A percentile compares a stretch with the other conserved stretches of the same genome.
These are phyloP conservation scores for Lepus americanus DNA, from an alignment of 2,113 vertebrate species.

Conservation along the genomic window DNA sequence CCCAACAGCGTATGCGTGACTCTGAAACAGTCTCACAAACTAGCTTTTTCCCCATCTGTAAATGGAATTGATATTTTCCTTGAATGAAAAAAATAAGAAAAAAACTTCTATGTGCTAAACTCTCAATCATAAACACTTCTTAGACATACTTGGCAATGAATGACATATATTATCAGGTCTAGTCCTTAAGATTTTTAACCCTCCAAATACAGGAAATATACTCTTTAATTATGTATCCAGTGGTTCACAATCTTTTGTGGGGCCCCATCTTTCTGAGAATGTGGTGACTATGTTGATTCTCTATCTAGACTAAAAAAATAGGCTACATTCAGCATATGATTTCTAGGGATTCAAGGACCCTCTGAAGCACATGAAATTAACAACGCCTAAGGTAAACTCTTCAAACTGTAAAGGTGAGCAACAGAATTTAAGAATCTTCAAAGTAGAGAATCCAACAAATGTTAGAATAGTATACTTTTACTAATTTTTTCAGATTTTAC, in stretches of 20 bases:
- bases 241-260: background rate
- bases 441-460: background rate
- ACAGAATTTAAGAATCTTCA: slow-evolving; percentile 44
- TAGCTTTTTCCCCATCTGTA: background rate
- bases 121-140: slow-evolving; percentile 18
- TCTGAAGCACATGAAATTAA: slow-evolving; percentile 8
- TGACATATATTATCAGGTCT: background rate
- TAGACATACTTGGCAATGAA: background rate
- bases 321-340: background rate
- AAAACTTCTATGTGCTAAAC: background rate
- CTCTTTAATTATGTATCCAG: slow-evolving; percentile 33
- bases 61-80: slow-evolving; percentile 41
- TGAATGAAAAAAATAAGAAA: slow-evolving; percentile 17
- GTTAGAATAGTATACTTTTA: background rate
- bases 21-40: background rate
- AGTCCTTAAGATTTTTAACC: slow-evolving; percentile 56
- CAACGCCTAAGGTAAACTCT: slow-evolving; percentile 30
- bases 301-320: background rate
- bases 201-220: background rate
- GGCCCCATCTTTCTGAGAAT: slow-evolving; percentile 31
- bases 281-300: background rate
- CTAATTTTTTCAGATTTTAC: slow-evolving; percentile 25
- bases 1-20: background rate
- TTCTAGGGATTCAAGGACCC: slow-evolving; percentile 39
- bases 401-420: slow-evolving; percentile 8